phyloP scores from a whole-genome alignment of 1,140 invertebrate species.

The Zelostemma sp. region DNA sequence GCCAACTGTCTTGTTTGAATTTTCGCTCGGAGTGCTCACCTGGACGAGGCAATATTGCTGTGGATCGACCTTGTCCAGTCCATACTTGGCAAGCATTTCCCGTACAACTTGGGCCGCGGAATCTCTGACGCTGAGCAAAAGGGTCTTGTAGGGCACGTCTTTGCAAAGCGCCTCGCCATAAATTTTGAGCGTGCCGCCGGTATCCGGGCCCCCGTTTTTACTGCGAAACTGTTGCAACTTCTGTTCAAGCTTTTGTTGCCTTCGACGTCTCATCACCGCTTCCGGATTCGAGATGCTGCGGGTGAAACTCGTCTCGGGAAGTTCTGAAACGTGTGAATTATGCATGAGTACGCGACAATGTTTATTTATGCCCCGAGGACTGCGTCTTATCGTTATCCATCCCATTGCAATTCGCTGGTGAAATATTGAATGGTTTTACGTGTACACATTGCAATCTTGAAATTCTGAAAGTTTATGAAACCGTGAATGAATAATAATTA shows the following conservation, averaged over 20 bases:
- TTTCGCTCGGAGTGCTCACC: no score
- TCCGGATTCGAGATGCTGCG: conserved; percentile 99
- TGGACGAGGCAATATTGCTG: conserved; percentile 94
- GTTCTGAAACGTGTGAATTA: no score
- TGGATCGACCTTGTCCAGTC: conserved; percentile 88
- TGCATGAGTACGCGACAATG: no score
- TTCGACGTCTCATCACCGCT: conserved; percentile 95
- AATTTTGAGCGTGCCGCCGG: conserved; percentile 96
- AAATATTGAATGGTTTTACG: no score
- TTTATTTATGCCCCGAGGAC: no score
- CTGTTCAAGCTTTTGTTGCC: conserved; percentile 97
- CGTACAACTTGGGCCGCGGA: conserved; percentile 91
- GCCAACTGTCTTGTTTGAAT: no score
- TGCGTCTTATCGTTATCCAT: no score
- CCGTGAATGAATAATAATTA: no score
- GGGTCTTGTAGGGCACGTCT: conserved; percentile 98
- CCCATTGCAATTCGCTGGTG: no score
- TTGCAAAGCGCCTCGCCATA: conserved; percentile 97
- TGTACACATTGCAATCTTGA: no score
- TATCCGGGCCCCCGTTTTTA: conserved; percentile 92
- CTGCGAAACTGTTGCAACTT: conserved; percentile 96
- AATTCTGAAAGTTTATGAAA: no score
- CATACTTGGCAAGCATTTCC: conserved; percentile 98
- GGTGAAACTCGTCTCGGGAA: conserved; percentile 98
- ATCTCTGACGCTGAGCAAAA: conserved; percentile 94